Evolutionary conservation across 2,113 vertebrate genomes (phyloP).

Genomic region (Anas platyrhynchos): DNA sequence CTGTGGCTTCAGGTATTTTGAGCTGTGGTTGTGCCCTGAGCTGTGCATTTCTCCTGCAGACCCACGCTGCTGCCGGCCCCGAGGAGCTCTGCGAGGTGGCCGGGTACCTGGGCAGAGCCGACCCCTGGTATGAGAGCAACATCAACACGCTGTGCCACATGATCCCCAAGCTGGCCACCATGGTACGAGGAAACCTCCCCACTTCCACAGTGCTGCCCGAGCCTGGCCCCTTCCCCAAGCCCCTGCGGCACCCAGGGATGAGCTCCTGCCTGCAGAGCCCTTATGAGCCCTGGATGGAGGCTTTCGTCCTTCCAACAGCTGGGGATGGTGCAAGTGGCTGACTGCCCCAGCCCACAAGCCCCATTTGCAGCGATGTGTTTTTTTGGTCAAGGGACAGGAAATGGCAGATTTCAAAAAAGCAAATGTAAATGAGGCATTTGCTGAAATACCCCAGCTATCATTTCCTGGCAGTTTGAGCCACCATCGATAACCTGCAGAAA

Average conservation of each 20-base stretch:
- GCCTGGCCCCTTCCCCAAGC: not conserved
- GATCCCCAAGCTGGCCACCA: constrained; percentile 88
- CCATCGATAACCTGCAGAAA: not conserved
- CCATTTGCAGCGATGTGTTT: not conserved
- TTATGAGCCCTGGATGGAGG: not conserved
- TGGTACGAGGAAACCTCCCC: constrained; percentile 76
- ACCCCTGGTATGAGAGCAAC: constrained; percentile 91
- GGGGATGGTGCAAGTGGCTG: not conserved
- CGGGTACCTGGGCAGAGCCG: constrained; percentile 85
- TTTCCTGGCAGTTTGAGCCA: not conserved
- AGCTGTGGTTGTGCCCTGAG: not conserved
- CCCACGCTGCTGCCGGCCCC: not conserved
- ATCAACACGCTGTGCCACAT: constrained; percentile 84
- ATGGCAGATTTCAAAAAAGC: not conserved
- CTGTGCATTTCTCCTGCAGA: constrained; percentile 9
- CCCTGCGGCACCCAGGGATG: fast-evolving
- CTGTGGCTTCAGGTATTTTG: not conserved
- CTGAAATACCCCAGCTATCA: not conserved
- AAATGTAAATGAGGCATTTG: not conserved
- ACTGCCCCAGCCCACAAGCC: not conserved
- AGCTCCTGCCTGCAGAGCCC: not conserved
- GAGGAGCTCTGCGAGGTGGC: constrained; percentile 80
- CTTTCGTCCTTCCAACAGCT: not conserved
- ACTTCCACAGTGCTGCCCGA: not conserved
- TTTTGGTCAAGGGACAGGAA: constrained; percentile 20